Conservation (phyloP, 1,140 invertebrate genomes). For the Cotesia chilonis region DNA sequence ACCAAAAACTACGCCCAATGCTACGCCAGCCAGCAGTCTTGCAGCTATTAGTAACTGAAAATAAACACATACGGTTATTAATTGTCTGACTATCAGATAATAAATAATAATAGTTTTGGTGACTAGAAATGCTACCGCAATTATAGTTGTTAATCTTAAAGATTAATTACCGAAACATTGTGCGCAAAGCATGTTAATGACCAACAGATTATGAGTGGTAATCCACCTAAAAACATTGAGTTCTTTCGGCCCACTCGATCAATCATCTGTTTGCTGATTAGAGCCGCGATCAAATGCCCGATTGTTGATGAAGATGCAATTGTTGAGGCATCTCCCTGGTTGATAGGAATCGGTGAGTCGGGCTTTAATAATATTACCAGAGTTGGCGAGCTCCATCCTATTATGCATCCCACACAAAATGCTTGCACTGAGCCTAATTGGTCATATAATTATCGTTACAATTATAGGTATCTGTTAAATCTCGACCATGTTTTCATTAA, state of each 20-base stretch:
- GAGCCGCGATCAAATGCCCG: slow-evolving; percentile 60
- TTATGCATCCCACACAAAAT: slow-evolving; percentile 47
- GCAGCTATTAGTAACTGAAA: slow-evolving; percentile 47
- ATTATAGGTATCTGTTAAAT: not conserved
- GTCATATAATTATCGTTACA: not conserved
- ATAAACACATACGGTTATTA: not conserved
- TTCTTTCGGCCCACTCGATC: slow-evolving; percentile 73
- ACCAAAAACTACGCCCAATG: slow-evolving; percentile 72
- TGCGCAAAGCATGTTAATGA: slow-evolving; percentile 67
- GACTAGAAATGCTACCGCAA: no score
- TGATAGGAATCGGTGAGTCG: slow-evolving; percentile 44
- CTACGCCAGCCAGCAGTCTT: slow-evolving; percentile 69
- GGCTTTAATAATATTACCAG: slow-evolving; percentile 53
- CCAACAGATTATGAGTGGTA: slow-evolving; percentile 72
- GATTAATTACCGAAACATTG: slow-evolving; percentile 56
- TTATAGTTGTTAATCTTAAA: no score
- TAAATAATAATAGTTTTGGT: not conserved
- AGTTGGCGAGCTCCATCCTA: slow-evolving; percentile 64
- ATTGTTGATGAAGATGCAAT: slow-evolving; percentile 60
- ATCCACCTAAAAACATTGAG: slow-evolving; percentile 68
- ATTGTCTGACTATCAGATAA: not conserved
- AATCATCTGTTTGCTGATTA: slow-evolving; percentile 48
- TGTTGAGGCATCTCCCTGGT: slow-evolving; percentile 53
- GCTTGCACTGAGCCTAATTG: slow-evolving; percentile 41
- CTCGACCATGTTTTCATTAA: not conserved